Evolutionary conservation across 2,797 vertebrate species (phyloP).

Genomic region (Otolemur crassicaudatus): DNA sequence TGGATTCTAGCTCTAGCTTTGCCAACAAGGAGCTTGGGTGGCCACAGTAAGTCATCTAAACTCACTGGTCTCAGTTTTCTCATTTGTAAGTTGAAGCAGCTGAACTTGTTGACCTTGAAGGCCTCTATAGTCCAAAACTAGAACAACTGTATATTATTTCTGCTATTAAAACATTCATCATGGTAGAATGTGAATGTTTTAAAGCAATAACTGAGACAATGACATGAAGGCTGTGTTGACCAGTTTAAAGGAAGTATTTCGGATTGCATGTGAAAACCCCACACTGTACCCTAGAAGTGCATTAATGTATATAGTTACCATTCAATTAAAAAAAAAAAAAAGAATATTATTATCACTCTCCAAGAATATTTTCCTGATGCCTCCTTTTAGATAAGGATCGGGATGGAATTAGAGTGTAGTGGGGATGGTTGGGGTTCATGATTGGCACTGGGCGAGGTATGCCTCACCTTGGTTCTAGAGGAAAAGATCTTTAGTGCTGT

Average conservation of each 20-base stretch:
- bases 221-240: no score
- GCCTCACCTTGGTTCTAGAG: not conserved
- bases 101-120: constrained; percentile 75
- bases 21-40: not conserved
- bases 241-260: no score
- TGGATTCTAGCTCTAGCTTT: not conserved
- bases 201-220: no score
- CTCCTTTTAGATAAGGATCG: no score
- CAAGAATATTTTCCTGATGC: not conserved
- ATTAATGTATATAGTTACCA: no score
- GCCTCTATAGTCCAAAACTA: constrained; percentile 53
- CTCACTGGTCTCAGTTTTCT: constrained; percentile 71
- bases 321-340: no score
- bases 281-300: no score
- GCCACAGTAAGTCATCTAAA: constrained; percentile 62
- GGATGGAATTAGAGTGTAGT: not conserved
- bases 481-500: not conserved
- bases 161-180: constrained; percentile 77
- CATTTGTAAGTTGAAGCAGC: constrained; percentile 80
- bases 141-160: constrained; percentile 78
- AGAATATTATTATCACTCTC: not conserved
- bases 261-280: no score
- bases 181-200: no score
- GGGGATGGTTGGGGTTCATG: not conserved
- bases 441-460: fast-evolving